phyloP scores from a whole-genome alignment of 2,113 vertebrate species.

The Narcine bancroftii region DNA sequence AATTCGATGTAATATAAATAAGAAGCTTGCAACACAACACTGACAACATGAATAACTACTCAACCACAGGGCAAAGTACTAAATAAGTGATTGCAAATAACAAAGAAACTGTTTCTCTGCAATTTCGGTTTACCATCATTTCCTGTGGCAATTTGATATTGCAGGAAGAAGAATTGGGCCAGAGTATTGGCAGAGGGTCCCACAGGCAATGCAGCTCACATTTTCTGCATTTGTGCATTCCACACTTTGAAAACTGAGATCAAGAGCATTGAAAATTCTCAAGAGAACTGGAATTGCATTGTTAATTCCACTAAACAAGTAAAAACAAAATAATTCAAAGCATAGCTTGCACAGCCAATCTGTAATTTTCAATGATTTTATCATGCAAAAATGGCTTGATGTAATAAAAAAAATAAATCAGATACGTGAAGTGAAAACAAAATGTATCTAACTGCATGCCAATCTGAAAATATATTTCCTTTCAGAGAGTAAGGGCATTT shows the following conservation, averaged over 20 bases:
- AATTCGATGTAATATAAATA: not conserved
- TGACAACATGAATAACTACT: constrained; percentile 22
- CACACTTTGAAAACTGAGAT: not conserved
- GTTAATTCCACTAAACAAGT: not conserved
- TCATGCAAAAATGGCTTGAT: not conserved
- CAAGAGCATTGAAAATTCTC: not conserved
- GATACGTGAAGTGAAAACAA: not conserved
- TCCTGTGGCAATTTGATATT: constrained; percentile 20
- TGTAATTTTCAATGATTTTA: not conserved
- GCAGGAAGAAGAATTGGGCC: not conserved
- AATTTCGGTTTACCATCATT: constrained; percentile 21
- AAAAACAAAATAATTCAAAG: not conserved
- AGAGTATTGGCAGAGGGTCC: not conserved
- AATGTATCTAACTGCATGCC: not conserved
- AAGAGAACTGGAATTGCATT: too few relatives aligned
- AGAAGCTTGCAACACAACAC: not conserved
- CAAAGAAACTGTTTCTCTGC: not conserved
- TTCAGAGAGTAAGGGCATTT: not conserved
- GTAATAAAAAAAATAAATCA: not conserved
- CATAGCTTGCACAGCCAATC: not conserved
- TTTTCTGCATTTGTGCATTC: not conserved
- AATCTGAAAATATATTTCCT: not conserved
- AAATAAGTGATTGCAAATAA: constrained; percentile 31
- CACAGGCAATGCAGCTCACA: not conserved
- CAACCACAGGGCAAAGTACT: constrained; percentile 6